Conservation (phyloP, 1,140 invertebrate species). For the Linepithema humile region DNA sequence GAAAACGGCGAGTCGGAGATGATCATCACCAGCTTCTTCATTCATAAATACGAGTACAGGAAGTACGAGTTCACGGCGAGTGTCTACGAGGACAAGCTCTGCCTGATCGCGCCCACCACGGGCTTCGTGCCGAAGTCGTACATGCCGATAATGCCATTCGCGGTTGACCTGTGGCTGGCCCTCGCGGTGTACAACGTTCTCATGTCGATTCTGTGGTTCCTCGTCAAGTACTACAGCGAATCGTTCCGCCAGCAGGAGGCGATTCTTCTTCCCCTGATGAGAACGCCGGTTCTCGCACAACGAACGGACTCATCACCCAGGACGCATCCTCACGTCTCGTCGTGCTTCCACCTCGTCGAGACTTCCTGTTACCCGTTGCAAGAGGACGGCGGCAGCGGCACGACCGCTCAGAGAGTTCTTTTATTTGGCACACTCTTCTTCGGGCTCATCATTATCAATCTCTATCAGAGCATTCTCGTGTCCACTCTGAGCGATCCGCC, state of each 20-base stretch:
- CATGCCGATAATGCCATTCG: conserved; percentile 74
- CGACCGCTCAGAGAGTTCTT: conserved; percentile 54
- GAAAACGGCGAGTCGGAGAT: conserved; percentile 61
- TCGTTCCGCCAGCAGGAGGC: conserved; percentile 7
- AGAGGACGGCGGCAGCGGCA: conserved; percentile 2
- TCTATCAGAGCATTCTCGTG: conserved; percentile 72
- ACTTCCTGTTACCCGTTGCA: conserved; percentile 54
- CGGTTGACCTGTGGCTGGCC: conserved; percentile 55
- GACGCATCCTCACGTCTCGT: conserved; percentile 26
- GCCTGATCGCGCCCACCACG: conserved; percentile 65
- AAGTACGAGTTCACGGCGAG: conserved; percentile 61
- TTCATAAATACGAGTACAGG: conserved; percentile 57
- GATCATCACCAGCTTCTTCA: conserved; percentile 70
- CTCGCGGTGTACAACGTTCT: conserved; percentile 65
- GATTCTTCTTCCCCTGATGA: neutral
- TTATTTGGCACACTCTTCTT: conserved; percentile 66
- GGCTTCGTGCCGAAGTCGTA: conserved; percentile 67
- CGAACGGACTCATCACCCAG: conserved; percentile 27
- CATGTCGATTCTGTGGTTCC: conserved; percentile 59
- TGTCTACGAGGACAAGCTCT: conserved; percentile 69
- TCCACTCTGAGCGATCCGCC: conserved; percentile 69
- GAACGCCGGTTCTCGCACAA: neutral
- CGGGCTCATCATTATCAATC: conserved; percentile 56
- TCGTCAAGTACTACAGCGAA: conserved; percentile 34
- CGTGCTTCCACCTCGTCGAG: conserved; percentile 41